phyloP scores from a whole-genome alignment of 2,797 vertebrate genomes.

The Sebastes diaconus region DNA sequence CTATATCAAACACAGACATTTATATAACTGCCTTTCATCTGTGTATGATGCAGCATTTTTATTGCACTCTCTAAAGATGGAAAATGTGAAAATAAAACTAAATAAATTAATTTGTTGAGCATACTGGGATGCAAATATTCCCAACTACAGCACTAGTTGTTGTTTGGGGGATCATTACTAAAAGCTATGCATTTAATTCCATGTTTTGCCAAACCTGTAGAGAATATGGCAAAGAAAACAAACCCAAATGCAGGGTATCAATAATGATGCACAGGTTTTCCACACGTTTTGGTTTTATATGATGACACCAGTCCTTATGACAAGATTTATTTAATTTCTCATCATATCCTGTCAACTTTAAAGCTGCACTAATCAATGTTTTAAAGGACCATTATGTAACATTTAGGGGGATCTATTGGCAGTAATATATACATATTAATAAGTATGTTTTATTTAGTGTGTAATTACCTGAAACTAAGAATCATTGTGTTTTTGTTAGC shows the following conservation, averaged over 20 bases:
- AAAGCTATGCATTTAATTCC: neutral
- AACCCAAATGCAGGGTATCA: neutral
- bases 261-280: neutral
- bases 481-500: no score
- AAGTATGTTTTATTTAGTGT: no score
- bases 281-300: neutral
- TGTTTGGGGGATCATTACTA: neutral
- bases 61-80: neutral
- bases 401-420: no score
- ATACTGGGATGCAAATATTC: neutral
- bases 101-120: neutral
- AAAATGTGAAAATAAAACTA: no score
- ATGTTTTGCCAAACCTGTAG: neutral
- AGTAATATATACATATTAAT: no score
- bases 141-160: neutral
- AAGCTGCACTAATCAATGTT: neutral
- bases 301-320: neutral
- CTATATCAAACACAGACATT: slow-evolving; percentile 2
- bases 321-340: neutral
- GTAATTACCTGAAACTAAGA: no score
- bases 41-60: neutral
- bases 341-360: neutral
- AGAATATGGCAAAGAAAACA: neutral
- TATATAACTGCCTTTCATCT: slow-evolving; percentile 1
- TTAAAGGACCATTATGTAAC: no score